Evolutionary conservation across 2,797 vertebrate genomes (phyloP).

Genomic region (Acanthurus lineatus): DNA sequence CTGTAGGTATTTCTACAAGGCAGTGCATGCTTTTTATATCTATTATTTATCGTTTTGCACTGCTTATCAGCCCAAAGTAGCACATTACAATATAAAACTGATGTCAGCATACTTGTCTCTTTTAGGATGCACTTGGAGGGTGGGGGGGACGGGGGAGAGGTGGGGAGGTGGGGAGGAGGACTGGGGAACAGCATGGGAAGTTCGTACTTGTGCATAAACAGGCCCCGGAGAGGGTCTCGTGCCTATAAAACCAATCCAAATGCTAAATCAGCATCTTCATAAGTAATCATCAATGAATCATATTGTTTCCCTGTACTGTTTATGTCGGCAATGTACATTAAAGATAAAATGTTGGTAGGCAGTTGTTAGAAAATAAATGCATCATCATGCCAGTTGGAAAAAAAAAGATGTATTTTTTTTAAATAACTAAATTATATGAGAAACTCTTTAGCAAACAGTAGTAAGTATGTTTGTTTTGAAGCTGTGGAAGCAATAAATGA

Average conservation of each 20-base stretch:
- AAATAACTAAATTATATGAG: conserved; percentile 67
- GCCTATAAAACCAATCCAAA: conserved; percentile 80
- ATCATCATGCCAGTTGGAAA: conserved; percentile 69
- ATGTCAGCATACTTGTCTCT: conserved; percentile 76
- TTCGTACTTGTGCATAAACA: conserved; percentile 64
- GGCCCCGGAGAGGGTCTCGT: conserved; percentile 71
- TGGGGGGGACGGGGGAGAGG: background rate
- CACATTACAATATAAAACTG: conserved; percentile 74
- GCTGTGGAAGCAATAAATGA: conserved; percentile 81
- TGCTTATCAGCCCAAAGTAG: conserved; percentile 82
- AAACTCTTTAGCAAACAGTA: conserved; percentile 72
- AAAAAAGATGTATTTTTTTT: conserved; percentile 68
- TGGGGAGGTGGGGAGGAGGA: background rate
- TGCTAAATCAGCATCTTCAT: conserved; percentile 67
- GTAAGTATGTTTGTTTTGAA: conserved; percentile 74
- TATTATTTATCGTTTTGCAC: conserved; percentile 81
- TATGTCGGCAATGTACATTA: conserved; percentile 67
- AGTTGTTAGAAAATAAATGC: conserved; percentile 57
- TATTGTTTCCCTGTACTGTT: conserved; percentile 67
- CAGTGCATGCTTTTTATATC: conserved; percentile 77
- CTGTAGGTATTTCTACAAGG: conserved; percentile 86
- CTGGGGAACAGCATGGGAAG: conserved; percentile 23
- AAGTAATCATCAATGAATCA: conserved; percentile 55
- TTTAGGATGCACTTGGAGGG: conserved; percentile 53
- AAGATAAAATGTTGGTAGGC: conserved; percentile 54